These are phyloP conservation scores for Lagorchestes hirsutus DNA, from an alignment of 2,797 vertebrate genomes.

Conservation along the genomic window DNA sequence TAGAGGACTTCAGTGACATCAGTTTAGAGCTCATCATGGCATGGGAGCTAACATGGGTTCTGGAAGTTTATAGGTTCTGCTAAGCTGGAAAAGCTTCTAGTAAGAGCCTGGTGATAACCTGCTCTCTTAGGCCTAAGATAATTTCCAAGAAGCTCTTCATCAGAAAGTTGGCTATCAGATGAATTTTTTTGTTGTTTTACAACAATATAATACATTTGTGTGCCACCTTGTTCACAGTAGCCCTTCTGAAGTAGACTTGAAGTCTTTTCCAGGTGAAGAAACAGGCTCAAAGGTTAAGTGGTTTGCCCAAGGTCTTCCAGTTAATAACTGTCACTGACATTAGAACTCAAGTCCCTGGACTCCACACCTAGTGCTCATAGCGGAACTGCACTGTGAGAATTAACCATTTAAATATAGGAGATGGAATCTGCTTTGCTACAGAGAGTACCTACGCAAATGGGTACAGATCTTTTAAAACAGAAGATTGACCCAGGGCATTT, in stretches of 20 bases:
- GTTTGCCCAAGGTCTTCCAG: background rate
- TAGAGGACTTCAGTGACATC: slow-evolving; percentile 3
- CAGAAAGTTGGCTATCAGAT: background rate
- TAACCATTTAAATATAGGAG: background rate
- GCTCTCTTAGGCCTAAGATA: background rate
- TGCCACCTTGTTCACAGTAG: background rate
- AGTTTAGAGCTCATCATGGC: slow-evolving; percentile 8
- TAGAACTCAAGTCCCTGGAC: background rate
- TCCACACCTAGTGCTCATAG: background rate
- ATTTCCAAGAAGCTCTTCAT: background rate
- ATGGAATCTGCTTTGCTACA: background rate
- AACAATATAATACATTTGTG: background rate
- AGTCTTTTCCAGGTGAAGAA: background rate
- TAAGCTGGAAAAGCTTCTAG: background rate
- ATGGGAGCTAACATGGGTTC: slow-evolving; percentile 35
- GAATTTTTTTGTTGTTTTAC: background rate
- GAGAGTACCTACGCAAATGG: background rate
- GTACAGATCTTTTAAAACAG: background rate
- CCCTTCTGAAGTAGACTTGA: background rate
- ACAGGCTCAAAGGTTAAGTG: background rate
- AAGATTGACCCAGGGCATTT: background rate
- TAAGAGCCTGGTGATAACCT: background rate
- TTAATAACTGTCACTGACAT: background rate
- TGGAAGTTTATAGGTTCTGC: background rate
- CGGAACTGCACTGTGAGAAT: background rate